Percentiles rank a stretch among this genome's conserved stretches.
Conservation (phyloP, 2,113 vertebrate genomes). For the Albula goreensis region DNA sequence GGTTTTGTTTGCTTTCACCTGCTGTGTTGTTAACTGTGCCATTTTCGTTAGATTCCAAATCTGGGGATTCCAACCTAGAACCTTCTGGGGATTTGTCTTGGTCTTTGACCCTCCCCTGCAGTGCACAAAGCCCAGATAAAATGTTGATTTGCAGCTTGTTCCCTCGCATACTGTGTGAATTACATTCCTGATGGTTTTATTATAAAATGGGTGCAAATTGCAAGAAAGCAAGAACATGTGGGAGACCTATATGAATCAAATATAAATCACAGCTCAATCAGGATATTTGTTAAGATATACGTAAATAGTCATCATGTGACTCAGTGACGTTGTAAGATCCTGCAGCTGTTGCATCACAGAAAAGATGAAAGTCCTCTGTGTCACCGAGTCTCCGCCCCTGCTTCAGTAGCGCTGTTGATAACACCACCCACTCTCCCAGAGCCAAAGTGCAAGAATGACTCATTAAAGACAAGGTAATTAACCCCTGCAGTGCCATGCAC, state of each 20-base stretch:
- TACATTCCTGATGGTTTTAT: neutral
- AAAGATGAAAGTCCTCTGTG: neutral
- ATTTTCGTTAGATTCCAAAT: neutral
- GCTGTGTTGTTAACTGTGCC: neutral
- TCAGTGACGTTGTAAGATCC: neutral
- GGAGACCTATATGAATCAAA: neutral
- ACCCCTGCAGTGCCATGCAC: neutral
- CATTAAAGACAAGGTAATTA: slow-evolving; percentile 14
- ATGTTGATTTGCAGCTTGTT: neutral
- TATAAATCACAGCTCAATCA: neutral
- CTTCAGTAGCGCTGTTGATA: neutral
- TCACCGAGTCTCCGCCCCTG: neutral
- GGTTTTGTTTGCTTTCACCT: slow-evolving; percentile 9
- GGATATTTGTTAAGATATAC: neutral
- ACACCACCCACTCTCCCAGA: neutral
- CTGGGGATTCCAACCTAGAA: neutral
- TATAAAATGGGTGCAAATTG: neutral
- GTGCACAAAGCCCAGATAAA: neutral
- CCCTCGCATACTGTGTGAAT: neutral
- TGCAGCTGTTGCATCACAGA: neutral
- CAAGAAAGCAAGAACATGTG: neutral
- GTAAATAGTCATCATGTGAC: neutral
- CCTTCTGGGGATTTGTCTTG: neutral
- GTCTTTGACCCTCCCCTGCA: neutral
- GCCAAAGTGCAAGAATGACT: neutral